Percentiles rank a stretch among this genome's conserved stretches.
These are phyloP conservation scores for Leptodactylus fuscus DNA, from an alignment of 2,113 vertebrate genomes.

Conservation along the genomic window DNA sequence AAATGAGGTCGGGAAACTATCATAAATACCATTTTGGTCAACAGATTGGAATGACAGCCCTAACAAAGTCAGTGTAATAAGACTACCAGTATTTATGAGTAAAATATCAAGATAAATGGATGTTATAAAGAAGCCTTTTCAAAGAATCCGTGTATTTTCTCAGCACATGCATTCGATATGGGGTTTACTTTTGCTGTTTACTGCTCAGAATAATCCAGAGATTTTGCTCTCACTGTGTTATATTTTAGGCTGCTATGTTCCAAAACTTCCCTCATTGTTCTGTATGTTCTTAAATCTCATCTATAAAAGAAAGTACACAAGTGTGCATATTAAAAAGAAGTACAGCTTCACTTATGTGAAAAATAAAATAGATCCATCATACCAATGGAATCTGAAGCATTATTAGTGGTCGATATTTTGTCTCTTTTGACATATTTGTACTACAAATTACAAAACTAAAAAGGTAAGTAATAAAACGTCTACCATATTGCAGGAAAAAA, in stretches of 20 bases:
- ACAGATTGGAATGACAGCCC: constrained; percentile 38
- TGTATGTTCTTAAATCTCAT: constrained; percentile 3
- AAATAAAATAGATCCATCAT: neutral
- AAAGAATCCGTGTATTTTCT: constrained; percentile 41
- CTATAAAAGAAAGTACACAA: neutral
- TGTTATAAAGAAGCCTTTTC: constrained; percentile 39
- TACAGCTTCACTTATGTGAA: neutral
- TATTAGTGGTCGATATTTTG: too few species aligned
- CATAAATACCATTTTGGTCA: constrained; percentile 54
- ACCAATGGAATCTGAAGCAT: neutral
- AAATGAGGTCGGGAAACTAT: constrained; percentile 50
- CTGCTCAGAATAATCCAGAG: constrained; percentile 20
- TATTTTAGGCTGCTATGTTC: neutral
- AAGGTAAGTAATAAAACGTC: too few species aligned
- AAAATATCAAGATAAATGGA: constrained; percentile 59
- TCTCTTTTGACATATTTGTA: too few species aligned
- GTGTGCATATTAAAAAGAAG: too few species aligned
- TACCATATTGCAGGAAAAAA: too few species aligned
- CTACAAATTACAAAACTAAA: too few species aligned
- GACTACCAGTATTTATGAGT: constrained; percentile 47
- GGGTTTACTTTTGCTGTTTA: constrained; percentile 21
- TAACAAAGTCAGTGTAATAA: constrained; percentile 46
- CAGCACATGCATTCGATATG: constrained; percentile 30
- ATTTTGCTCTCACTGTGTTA: constrained; percentile 18
- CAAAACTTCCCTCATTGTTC: neutral